phyloP scores from a whole-genome alignment of 2,797 vertebrate genomes.

The Onychomys arenicola region DNA sequence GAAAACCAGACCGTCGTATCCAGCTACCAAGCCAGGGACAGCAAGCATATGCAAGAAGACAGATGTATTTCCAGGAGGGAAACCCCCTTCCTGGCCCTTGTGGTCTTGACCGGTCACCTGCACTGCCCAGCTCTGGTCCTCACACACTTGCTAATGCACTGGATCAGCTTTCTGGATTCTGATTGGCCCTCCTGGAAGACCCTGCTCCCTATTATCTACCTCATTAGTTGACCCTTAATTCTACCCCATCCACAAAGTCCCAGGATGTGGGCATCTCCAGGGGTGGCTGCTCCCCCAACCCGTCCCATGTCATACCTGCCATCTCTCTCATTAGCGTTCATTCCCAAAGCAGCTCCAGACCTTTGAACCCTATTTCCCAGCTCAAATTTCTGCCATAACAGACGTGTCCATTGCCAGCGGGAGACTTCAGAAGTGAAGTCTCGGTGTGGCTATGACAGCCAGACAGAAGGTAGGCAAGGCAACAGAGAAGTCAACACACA shows the following conservation, averaged over 20 bases:
- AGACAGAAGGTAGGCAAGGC: neutral
- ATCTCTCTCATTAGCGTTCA: neutral
- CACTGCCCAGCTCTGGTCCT: neutral
- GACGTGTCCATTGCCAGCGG: neutral
- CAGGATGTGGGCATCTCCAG: neutral
- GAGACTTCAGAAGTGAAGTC: neutral
- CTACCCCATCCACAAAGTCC: neutral
- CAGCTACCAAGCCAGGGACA: conserved; percentile 17
- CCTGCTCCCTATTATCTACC: neutral
- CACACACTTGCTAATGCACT: neutral
- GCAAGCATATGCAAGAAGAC: neutral
- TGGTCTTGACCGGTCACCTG: neutral
- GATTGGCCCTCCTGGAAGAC: neutral
- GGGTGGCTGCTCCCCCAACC: neutral
- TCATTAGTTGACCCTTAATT: neutral
- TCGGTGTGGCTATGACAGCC: neutral
- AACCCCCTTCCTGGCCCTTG: too few relatives aligned
- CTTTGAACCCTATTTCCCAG: neutral
- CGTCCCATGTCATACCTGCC: too few relatives aligned
- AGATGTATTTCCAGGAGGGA: neutral
- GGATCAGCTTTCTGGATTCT: neutral
- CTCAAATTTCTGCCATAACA: neutral
- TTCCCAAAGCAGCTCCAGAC: neutral
- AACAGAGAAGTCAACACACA: neutral
- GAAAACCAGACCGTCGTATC: neutral